A percentile compares a stretch with the other conserved stretches of the same genome.
phyloP scores from a whole-genome alignment of 2,113 vertebrate genomes.

The Apteryx mantelli region DNA sequence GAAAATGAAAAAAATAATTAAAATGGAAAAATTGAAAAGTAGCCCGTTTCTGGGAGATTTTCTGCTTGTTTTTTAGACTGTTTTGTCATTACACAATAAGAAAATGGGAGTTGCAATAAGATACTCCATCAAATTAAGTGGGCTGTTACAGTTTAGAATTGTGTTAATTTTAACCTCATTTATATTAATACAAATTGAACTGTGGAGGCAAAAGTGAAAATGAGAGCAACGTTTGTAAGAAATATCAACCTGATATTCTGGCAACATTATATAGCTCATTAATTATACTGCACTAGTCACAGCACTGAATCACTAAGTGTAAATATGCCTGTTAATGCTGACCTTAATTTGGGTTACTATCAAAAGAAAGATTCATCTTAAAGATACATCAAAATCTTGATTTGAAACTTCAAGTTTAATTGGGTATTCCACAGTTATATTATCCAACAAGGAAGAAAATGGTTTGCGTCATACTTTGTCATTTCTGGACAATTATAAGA shows the following conservation, averaged over 20 bases:
- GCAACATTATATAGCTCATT: background rate
- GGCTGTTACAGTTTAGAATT: background rate
- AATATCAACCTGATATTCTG: background rate
- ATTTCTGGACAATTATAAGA: conserved; percentile 32
- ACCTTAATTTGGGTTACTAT: conserved; percentile 31
- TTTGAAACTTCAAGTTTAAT: conserved; percentile 38
- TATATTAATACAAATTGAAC: conserved; percentile 25
- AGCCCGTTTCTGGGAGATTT: background rate
- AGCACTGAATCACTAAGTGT: background rate
- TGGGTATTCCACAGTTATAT: conserved; percentile 13
- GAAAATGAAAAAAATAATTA: background rate
- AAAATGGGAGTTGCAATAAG: background rate
- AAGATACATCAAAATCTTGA: conserved; percentile 54
- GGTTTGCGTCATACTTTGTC: background rate
- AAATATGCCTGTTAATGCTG: background rate
- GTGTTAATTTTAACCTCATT: conserved; percentile 23
- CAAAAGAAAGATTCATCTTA: conserved; percentile 27
- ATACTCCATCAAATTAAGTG: conserved; percentile 2
- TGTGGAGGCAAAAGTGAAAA: conserved; percentile 11
- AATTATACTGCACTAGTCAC: background rate
- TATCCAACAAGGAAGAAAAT: conserved; percentile 5
- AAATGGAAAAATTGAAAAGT: background rate
- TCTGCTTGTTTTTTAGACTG: background rate
- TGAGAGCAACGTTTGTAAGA: conserved; percentile 14
- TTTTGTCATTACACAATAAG: background rate